Base-by-base conservation (phyloP, 2,888 invertebrate species). In the Aphidoletes aphidimyza region DNA sequence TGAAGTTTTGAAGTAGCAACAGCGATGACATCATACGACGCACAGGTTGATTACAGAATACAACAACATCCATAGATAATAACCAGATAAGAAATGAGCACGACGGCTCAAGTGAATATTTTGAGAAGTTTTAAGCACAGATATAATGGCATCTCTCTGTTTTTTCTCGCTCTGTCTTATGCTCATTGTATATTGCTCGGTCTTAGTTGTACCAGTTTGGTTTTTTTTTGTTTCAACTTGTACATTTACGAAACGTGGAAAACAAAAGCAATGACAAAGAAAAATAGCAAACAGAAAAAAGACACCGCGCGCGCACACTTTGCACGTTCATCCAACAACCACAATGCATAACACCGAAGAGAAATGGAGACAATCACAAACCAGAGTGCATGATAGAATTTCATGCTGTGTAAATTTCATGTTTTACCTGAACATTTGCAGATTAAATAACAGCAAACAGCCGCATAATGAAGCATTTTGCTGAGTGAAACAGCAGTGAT, bases 71-170 rank as follows among this genome's bases (percentile, higher is more conserved):
- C n/a, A n/a, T n/a, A n/a, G n/a, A n/a, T n/a, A 30, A 69, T 69
- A 69, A 69, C 69, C 14, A 26, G 69, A 69, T 69, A 69, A 69
- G 69, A 69, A 69, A 69, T 69, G 69, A 69, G 69, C 69, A 69
- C 69, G 30, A 69, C 30, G 69, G 30, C 14, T 69, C 69, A 30
- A 69, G 30, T 69, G 69, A 69, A 69, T 69, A 69, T 69, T 69
- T 69, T 69, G 17, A 69, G 69, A 30, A 69, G 69, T 69, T 69
- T 69, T 69, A 69, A 34, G 69, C 30, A 69, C 11, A 69, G n/a
- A 69, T 69, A 69, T 69, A 69, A 69, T 69, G 69, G 69, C 11
- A 11, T 30, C 34, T n/a, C n/a, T n/a, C n/a, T n/a, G n/a, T n/a
- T n/a, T n/a, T n/a, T n/a, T n/a, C n/a, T n/a, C n/a, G n/a, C n/a